These are phyloP conservation scores for Clanis bilineata DNA, from an alignment of 2,888 invertebrate species.

Conservation along the genomic window DNA sequence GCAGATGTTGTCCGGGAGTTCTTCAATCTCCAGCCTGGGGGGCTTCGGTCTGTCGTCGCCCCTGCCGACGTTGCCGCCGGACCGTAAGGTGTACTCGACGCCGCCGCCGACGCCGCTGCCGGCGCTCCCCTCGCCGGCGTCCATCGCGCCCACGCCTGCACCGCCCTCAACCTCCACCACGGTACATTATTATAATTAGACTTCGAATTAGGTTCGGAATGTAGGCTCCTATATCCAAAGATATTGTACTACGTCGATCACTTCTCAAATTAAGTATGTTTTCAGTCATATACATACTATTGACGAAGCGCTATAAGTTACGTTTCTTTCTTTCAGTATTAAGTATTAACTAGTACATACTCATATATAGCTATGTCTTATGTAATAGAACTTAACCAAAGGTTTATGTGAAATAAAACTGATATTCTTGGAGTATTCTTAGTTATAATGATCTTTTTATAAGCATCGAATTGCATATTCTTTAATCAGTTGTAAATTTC, in stretches of 20 bases:
- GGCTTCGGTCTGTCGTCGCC: conserved; percentile 67
- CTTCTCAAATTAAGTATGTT: not conserved
- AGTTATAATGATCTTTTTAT: too few relatives aligned
- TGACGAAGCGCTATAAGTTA: too few relatives aligned
- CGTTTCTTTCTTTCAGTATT: too few relatives aligned
- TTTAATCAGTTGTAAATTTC: not conserved
- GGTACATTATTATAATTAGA: conserved; percentile 60
- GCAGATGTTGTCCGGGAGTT: conserved; percentile 66
- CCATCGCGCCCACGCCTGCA: conserved; percentile 61
- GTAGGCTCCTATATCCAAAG: not conserved
- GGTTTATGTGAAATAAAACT: not conserved
- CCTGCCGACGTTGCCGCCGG: conserved; percentile 73
- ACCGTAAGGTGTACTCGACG: conserved; percentile 81
- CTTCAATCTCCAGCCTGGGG: conserved; percentile 59
- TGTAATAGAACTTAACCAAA: not conserved
- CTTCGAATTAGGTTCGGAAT: conserved; percentile 6
- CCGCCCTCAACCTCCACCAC: conserved; percentile 67
- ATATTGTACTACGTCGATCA: not conserved
- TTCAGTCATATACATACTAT: not conserved
- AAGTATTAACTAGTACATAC: not conserved
- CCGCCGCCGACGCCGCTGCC: conserved; percentile 81
- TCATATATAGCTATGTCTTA: not conserved
- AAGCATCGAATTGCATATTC: too few relatives aligned
- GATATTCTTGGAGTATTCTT: not conserved
- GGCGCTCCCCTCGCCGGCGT: conserved; percentile 68